These are phyloP conservation scores for Trichomalopsis sarcophagae DNA, from an alignment of 1,140 invertebrate species.

Conservation along the genomic window DNA sequence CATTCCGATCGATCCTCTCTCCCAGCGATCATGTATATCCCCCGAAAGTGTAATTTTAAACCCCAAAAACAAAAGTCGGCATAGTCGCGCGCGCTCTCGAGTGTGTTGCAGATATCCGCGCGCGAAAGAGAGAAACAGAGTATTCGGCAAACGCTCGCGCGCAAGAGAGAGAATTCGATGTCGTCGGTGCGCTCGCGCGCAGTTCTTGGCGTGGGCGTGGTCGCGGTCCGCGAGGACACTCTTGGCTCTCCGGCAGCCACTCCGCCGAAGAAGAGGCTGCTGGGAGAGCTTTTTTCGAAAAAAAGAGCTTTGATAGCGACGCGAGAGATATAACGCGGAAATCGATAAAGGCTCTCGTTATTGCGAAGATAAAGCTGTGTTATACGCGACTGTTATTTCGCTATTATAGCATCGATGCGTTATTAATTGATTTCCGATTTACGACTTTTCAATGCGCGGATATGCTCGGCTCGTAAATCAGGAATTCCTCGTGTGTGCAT, in stretches of 20 bases:
- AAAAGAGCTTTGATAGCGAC: too few relatives aligned
- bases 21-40: too few relatives aligned
- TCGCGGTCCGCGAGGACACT: slow-evolving; percentile 54
- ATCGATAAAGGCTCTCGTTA: background rate
- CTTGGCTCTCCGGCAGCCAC: slow-evolving; percentile 49
- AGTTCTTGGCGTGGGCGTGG: slow-evolving; percentile 67
- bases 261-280: background rate
- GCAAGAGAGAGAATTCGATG: slow-evolving; percentile 13
- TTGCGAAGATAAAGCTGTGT: background rate
- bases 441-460: background rate
- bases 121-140: background rate
- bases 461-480: too few relatives aligned
- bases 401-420: background rate
- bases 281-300: too few relatives aligned
- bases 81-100: too few relatives aligned
- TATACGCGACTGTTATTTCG: background rate
- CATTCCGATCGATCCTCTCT: too few relatives aligned
- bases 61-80: too few relatives aligned
- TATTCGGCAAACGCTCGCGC: background rate
- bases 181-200: slow-evolving; percentile 41
- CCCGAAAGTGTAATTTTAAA: too few relatives aligned
- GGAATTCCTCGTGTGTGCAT: too few relatives aligned
- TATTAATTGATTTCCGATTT: background rate
- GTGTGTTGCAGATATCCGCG: background rate
- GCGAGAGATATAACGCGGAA: background rate